Base-by-base conservation (phyloP, 2,113 vertebrate species). In the Daboia siamensis region DNA sequence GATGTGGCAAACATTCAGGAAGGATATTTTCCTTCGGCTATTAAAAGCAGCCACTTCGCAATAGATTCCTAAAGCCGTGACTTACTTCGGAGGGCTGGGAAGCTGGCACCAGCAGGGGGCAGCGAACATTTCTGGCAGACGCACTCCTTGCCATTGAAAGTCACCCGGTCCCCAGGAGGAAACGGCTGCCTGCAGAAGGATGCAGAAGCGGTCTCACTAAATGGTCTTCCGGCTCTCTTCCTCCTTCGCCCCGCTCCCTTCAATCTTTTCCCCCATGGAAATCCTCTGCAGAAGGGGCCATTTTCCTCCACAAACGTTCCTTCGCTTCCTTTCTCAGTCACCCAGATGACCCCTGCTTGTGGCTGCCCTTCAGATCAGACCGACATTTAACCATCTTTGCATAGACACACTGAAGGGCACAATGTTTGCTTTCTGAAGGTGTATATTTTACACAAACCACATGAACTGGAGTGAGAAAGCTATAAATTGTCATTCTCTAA, bases 61-160 rank as follows among this genome's bases (percentile, higher is more conserved):
- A 29, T 59, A 51, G 17, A 57, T 6, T 17, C 17, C 29, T 26
- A 24, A 84, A 48, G 12, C 26, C 0, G 0, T 0, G 54, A 98
- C 99, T 99, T 97, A 99, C 99, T 99, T 96, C 98, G 97, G 92
- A 99, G 98, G 48, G 98, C 93, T 3, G 98, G 97, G 12, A 98
- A 98, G 0, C 96, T 96, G 92, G 97, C 97, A 90, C 95, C 96
- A 20, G 98, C 95, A 20, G 97, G 95, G 90, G 98, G 98, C 95
- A 99, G 96, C 90, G 98, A 98, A 93, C 99, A 99, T 91, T 98
- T 98, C 97, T 99, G 99, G 96, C 99, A 99, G 97, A 99, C 95
- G 89, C 99, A 99, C 92, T 99, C 99, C 96, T 99, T 99, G 92
- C 99, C 99, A 0, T 99, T 99, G 94, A 99, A 99, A 74, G 99